A percentile compares a stretch with the other conserved stretches of the same genome.
phyloP scores from a whole-genome alignment of 1,140 invertebrate genomes.

The Pogonus chalceus region DNA sequence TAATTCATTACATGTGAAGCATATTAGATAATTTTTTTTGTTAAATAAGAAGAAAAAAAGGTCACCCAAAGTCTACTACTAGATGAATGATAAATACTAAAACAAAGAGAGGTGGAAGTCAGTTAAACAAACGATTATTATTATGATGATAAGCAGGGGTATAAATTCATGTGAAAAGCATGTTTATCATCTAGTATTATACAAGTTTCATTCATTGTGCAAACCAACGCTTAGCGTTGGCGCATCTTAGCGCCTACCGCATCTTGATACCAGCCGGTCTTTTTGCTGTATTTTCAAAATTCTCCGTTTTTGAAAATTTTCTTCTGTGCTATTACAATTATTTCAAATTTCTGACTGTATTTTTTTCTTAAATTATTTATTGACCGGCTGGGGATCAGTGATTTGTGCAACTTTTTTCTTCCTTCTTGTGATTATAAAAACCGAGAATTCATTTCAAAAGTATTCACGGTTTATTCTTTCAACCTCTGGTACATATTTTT shows the following conservation, averaged over 20 bases:
- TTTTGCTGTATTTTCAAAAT: background rate
- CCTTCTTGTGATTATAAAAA: no score
- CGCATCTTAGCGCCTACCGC: background rate
- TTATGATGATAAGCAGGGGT: background rate
- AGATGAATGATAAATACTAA: background rate
- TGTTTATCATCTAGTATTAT: background rate
- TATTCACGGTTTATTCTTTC: no score
- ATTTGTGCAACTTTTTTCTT: no score
- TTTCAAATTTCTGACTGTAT: background rate
- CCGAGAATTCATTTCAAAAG: no score
- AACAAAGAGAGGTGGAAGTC: background rate
- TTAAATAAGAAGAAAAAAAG: background rate
- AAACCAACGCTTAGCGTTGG: background rate
- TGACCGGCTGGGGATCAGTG: slow-evolving; percentile 1
- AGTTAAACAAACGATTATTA: background rate
- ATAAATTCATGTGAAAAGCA: background rate
- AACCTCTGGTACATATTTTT: no score
- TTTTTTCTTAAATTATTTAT: background rate
- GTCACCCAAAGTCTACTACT: background rate
- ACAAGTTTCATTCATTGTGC: background rate
- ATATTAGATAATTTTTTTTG: background rate
- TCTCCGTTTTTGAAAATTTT: background rate
- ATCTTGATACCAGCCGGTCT: background rate
- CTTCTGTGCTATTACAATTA: background rate
- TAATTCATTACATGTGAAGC: background rate